These are phyloP conservation scores for human (Homo sapiens) DNA, from an alignment of 2,113 vertebrate species.

Conservation along the genomic window DNA sequence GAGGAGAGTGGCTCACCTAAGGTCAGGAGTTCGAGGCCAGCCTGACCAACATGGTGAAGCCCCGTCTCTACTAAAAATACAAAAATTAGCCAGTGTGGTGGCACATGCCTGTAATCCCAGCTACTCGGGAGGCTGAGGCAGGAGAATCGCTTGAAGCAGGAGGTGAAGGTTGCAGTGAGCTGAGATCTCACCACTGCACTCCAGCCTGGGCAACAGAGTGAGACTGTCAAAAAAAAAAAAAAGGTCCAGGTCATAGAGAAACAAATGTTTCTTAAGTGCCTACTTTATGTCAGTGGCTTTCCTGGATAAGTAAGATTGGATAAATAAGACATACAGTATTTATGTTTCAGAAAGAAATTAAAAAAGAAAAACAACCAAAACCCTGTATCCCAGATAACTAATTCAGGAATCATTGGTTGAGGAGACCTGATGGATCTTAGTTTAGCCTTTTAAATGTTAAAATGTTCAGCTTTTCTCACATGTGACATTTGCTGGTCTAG, in stretches of 20 bases:
- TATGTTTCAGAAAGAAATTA: neutral
- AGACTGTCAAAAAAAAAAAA: too few relatives aligned
- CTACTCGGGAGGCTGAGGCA: too few relatives aligned
- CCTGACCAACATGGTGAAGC: too few relatives aligned
- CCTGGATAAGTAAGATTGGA: neutral
- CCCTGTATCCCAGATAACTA: neutral
- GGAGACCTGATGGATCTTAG: neutral
- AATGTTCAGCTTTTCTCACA: neutral
- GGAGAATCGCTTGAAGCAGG: too few relatives aligned
- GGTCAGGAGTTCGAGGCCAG: too few relatives aligned
- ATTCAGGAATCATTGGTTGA: neutral
- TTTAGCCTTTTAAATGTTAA: conserved; percentile 4
- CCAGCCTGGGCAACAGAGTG: too few relatives aligned
- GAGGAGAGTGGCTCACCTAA: too few relatives aligned
- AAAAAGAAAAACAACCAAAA: neutral
- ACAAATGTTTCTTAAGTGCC: neutral
- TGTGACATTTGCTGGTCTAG: neutral
- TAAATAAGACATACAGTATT: neutral
- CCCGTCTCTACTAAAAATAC: too few relatives aligned
- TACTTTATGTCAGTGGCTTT: neutral
- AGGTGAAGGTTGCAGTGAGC: too few relatives aligned
- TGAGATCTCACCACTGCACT: too few relatives aligned
- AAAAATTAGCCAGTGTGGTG: too few relatives aligned
- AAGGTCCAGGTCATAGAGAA: neutral
- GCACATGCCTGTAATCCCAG: too few relatives aligned